A percentile compares a stretch with the other conserved stretches of the same genome.
Conservation (phyloP, 30 jellyfish, hydroid and myxozoan genomes). For the Aurelia aurita region DNA sequence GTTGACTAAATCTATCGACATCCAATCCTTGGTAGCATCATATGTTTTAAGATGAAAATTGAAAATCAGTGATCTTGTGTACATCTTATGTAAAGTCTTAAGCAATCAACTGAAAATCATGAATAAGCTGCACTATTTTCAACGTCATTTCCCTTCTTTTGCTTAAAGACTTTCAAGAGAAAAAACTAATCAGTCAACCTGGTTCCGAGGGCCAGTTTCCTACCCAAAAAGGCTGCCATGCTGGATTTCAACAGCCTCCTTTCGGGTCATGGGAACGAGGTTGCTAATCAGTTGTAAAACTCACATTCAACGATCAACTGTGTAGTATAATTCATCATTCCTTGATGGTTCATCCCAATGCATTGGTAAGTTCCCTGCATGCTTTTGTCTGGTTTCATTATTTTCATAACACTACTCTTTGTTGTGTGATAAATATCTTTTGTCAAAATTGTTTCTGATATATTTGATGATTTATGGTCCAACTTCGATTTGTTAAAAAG, state of each 20-base stretch:
- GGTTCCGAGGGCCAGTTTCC: too few species aligned
- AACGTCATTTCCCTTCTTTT: not conserved
- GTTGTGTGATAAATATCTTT: constrained; percentile 10
- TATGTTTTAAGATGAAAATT: too few species aligned
- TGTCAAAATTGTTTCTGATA: not conserved
- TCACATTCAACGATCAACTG: constrained; percentile 34
- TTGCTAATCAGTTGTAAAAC: not conserved
- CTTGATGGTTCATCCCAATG: constrained; percentile 37
- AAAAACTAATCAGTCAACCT: too few species aligned
- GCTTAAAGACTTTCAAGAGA: not conserved
- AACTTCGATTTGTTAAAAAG: not conserved
- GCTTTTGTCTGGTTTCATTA: not conserved
- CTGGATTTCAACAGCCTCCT: too few species aligned
- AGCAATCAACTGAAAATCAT: too few species aligned
- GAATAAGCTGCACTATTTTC: not conserved
- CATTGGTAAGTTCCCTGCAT: constrained; percentile 38
- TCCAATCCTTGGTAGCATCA: too few species aligned
- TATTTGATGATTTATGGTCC: not conserved
- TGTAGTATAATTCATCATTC: constrained; percentile 12
- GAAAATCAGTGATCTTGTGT: too few species aligned
- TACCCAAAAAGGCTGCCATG: too few species aligned
- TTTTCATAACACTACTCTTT: constrained; percentile 17
- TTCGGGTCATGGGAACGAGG: too few species aligned
- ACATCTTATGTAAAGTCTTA: too few species aligned
- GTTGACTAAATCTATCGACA: too few species aligned